A percentile compares a stretch with the other conserved stretches of the same genome.
Evolutionary conservation across 1,140 invertebrate species (phyloP).

Genomic region (Leptestheria dahalacensis): DNA sequence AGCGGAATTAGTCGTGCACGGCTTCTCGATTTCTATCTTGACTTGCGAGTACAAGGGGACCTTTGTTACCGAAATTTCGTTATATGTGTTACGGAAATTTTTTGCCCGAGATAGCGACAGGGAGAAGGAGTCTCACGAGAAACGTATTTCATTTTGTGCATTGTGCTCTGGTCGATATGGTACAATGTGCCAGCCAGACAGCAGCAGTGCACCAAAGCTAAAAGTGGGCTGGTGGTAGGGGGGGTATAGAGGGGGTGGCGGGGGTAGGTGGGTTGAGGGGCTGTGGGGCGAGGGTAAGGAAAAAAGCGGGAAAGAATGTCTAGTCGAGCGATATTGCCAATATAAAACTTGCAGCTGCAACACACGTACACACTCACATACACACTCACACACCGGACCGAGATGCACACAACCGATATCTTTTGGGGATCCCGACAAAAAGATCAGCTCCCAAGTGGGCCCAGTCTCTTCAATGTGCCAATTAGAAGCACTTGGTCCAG

Average conservation of each 20-base stretch:
- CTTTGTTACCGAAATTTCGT: too few relatives aligned
- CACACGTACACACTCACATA: too few relatives aligned
- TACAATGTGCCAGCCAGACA: background rate
- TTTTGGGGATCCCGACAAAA: background rate
- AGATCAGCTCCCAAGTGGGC: background rate
- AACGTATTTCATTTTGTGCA: background rate
- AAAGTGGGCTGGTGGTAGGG: background rate
- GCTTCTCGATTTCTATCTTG: too few relatives aligned
- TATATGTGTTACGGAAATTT: background rate
- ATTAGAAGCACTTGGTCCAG: background rate
- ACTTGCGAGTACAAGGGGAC: too few relatives aligned
- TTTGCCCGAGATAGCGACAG: background rate
- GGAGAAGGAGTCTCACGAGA: background rate
- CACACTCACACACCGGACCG: too few relatives aligned
- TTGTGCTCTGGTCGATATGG: background rate
- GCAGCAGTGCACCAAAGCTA: background rate
- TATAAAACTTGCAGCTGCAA: background rate
- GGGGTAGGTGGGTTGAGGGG: too few relatives aligned
- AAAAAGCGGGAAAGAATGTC: too few relatives aligned
- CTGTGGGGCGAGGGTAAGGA: too few relatives aligned
- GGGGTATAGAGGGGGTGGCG: too few relatives aligned
- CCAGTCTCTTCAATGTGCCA: background rate
- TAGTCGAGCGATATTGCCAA: background rate
- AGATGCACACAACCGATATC: background rate
- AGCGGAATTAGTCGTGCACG: too few relatives aligned